phyloP scores from a whole-genome alignment of 2,888 invertebrate species.

The Brachylomia viminalis region DNA sequence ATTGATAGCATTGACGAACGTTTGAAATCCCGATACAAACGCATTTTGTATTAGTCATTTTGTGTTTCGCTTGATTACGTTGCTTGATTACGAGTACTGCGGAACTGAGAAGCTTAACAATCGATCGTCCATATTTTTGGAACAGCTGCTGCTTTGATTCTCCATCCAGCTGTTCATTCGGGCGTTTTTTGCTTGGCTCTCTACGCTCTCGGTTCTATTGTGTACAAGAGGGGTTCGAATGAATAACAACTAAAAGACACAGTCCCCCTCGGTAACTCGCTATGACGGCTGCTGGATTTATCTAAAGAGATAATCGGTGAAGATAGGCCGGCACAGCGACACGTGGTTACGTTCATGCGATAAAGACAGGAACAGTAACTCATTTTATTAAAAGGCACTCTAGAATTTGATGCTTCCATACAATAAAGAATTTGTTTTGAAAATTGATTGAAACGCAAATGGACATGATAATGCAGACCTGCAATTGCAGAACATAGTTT shows the following conservation, averaged over 20 bases:
- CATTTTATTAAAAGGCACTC: constrained; percentile 14
- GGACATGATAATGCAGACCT: constrained; percentile 5
- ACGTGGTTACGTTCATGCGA: constrained; percentile 65
- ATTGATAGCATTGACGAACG: constrained; percentile 63
- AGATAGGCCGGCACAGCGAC: constrained; percentile 66
- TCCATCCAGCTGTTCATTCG: constrained; percentile 46
- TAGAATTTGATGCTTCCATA: constrained; percentile 28
- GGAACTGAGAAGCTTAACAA: constrained; percentile 57
- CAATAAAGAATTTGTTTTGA: constrained; percentile 6
- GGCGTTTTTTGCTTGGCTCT: constrained; percentile 60
- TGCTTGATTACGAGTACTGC: constrained; percentile 54
- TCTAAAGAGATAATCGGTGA: constrained; percentile 81
- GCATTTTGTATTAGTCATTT: constrained; percentile 62
- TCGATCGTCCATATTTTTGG: constrained; percentile 42
- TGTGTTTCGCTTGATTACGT: constrained; percentile 59
- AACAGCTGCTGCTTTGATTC: constrained; percentile 65
- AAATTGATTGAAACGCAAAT: constrained; percentile 12
- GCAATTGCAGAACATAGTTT: constrained; percentile 4
- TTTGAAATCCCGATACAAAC: constrained; percentile 60
- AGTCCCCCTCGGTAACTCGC: constrained; percentile 75
- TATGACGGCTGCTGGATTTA: constrained; percentile 78
- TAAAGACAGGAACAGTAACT: constrained; percentile 55
- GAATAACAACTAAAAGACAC: constrained; percentile 78
- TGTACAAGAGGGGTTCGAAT: constrained; percentile 73
- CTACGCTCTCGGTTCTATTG: constrained; percentile 66